phyloP scores from a whole-genome alignment of 2,113 vertebrate genomes.

The Heterocephalus glaber region DNA sequence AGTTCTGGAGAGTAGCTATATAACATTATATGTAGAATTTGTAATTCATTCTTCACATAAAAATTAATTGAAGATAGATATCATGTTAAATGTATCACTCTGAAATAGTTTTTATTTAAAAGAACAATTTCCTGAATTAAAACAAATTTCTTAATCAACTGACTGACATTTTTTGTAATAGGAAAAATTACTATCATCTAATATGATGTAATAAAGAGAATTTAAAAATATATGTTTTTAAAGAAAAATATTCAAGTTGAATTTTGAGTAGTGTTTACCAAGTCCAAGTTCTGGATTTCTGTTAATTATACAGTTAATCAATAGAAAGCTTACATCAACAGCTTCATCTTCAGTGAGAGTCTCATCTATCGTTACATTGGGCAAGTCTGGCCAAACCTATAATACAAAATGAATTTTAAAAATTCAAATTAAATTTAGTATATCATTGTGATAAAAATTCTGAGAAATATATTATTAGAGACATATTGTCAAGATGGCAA shows the following conservation, averaged over 20 bases:
- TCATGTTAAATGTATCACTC: background rate
- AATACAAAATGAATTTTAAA: background rate
- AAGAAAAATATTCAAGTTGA: background rate
- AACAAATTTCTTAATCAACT: background rate
- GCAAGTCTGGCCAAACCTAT: slow-evolving; percentile 92
- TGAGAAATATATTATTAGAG: background rate
- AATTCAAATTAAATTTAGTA: slow-evolving; percentile 3
- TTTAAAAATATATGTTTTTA: background rate
- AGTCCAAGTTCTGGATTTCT: background rate
- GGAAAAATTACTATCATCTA: background rate
- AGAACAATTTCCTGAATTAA: background rate
- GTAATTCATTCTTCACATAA: background rate
- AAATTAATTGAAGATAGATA: background rate
- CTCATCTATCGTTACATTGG: slow-evolving; percentile 85
- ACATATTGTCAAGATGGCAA: background rate
- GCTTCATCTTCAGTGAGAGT: slow-evolving; percentile 80
- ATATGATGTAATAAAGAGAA: background rate
- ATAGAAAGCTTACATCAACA: slow-evolving; percentile 73
- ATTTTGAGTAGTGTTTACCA: background rate
- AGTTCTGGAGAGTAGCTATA: background rate
- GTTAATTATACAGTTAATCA: background rate
- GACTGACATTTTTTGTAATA: background rate
- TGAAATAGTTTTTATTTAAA: background rate
- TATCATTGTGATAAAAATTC: background rate
- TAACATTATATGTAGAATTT: background rate